phyloP scores from a whole-genome alignment of 2,888 invertebrate species.

The Hipparchia semele region DNA sequence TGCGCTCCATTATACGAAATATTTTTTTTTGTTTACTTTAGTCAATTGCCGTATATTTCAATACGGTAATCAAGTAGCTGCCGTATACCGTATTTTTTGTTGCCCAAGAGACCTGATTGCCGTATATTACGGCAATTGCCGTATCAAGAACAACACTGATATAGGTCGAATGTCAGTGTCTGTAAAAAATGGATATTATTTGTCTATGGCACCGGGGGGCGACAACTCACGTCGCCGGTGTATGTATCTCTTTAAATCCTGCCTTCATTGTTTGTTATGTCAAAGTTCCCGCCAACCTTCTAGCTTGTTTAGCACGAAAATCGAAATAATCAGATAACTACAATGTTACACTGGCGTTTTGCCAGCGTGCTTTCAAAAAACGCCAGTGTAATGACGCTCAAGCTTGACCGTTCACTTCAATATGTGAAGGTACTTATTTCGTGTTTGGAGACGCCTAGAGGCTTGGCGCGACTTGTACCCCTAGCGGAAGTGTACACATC shows the following conservation, averaged over 20 bases:
- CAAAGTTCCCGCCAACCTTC: neutral
- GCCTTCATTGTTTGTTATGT: constrained; percentile 1
- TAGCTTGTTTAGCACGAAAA: neutral
- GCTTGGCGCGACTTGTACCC: neutral
- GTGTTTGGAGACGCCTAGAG: neutral
- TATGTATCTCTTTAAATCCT: neutral
- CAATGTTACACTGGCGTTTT: neutral
- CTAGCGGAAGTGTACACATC: neutral
- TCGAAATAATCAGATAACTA: neutral
- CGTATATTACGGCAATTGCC: too few species aligned
- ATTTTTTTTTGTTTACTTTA: too few species aligned
- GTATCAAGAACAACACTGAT: too few species aligned
- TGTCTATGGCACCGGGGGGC: neutral
- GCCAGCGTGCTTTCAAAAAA: too few species aligned
- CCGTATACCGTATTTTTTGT: too few species aligned
- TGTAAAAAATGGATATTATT: neutral
- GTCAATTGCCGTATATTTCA: too few species aligned
- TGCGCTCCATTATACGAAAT: too few species aligned
- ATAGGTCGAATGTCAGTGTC: neutral
- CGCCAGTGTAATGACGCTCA: too few species aligned
- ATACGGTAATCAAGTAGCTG: too few species aligned
- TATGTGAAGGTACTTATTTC: neutral
- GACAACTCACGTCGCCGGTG: neutral
- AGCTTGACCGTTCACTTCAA: too few species aligned
- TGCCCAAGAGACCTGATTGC: too few species aligned